These are phyloP conservation scores for Naso thynnoides DNA, from an alignment of 2,797 vertebrate species.

Conservation along the genomic window DNA sequence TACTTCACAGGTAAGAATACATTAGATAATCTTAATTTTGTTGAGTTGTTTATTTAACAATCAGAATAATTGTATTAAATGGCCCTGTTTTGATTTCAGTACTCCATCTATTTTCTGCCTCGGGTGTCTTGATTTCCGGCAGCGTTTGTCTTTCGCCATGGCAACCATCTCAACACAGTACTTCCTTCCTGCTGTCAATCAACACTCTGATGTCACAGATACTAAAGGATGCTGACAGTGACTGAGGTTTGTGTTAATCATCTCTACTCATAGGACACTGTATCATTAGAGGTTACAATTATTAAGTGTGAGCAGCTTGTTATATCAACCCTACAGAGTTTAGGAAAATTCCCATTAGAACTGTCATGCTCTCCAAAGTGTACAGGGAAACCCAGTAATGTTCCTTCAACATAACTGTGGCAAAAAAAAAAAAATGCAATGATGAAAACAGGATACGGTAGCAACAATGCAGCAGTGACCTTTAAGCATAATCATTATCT, in stretches of 20 bases:
- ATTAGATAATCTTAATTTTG: neutral
- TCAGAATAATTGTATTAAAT: neutral
- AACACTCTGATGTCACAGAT: neutral
- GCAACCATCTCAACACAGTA: neutral
- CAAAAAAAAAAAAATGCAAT: too few species aligned
- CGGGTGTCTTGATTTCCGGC: neutral
- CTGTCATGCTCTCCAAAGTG: too few species aligned
- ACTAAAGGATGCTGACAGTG: neutral
- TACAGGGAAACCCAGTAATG: too few species aligned
- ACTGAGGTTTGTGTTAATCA: neutral
- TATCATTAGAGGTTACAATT: too few species aligned
- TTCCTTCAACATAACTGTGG: too few species aligned
- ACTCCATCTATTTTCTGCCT: neutral
- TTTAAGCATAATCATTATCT: too few species aligned
- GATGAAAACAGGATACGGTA: too few species aligned
- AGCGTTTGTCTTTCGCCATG: neutral
- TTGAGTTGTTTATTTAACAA: neutral
- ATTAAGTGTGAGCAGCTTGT: too few species aligned
- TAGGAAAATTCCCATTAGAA: too few species aligned
- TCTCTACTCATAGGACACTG: neutral
- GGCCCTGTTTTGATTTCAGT: neutral
- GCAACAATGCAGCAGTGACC: too few species aligned
- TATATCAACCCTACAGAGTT: too few species aligned
- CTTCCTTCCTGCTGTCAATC: neutral
- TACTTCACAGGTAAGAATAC: constrained; percentile 1